phyloP scores from a whole-genome alignment of 1,140 invertebrate genomes.

The Coelopa frigida region DNA sequence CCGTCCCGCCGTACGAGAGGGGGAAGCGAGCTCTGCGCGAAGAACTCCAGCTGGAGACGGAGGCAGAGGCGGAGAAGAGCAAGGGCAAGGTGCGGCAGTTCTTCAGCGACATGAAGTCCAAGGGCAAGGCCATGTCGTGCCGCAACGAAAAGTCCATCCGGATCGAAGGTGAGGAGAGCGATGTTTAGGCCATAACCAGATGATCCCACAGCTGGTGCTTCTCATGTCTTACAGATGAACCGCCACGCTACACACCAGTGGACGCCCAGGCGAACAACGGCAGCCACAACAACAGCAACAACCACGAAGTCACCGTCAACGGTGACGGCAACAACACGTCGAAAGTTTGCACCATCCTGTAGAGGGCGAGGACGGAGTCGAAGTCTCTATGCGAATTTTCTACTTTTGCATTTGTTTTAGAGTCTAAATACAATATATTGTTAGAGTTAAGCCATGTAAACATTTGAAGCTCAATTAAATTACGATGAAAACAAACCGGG shows the following conservation, averaged over 20 bases:
- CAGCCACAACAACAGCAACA: slow-evolving; percentile 23
- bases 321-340: slow-evolving; percentile 30
- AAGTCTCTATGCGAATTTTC: no score
- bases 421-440: no score
- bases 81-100: slow-evolving; percentile 35
- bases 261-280: slow-evolving; percentile 24
- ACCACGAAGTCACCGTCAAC: slow-evolving; percentile 35
- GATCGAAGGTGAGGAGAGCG: slow-evolving; percentile 28
- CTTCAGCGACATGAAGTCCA: slow-evolving; percentile 21
- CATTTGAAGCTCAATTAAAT: no score
- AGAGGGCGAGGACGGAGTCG: slow-evolving; percentile 17
- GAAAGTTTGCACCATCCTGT: slow-evolving; percentile 43
- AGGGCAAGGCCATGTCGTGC: slow-evolving; percentile 21
- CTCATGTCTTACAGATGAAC: slow-evolving; percentile 27
- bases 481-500: no score
- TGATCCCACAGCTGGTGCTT: neutral
- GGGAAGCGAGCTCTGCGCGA: slow-evolving; percentile 36
- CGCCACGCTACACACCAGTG: slow-evolving; percentile 19
- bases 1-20: slow-evolving; percentile 34
- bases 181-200: neutral
- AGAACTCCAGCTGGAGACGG: slow-evolving; percentile 11
- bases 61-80: slow-evolving; percentile 14
- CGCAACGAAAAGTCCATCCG: slow-evolving; percentile 36
- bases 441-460: no score
- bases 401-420: no score